Percentiles rank a stretch among this genome's conserved stretches.
phyloP scores from a whole-genome alignment of 2,888 invertebrate species.

The Thysanoteuthis rhombus region DNA sequence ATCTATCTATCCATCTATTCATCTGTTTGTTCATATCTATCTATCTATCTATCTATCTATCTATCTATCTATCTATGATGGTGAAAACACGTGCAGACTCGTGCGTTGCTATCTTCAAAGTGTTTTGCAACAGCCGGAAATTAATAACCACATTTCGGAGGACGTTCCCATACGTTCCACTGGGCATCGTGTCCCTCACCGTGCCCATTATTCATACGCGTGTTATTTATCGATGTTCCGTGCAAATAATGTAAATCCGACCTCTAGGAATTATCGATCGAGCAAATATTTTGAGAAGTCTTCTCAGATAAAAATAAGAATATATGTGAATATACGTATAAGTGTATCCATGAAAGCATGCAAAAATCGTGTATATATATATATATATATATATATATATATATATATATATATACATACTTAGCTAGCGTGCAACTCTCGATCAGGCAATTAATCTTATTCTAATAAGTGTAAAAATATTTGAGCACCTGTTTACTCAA shows the following conservation, averaged over 20 bases:
- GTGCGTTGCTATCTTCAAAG: neutral
- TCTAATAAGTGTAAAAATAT: neutral
- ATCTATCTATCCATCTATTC: neutral
- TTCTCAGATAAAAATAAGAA: neutral
- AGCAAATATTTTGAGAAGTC: neutral
- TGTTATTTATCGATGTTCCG: neutral
- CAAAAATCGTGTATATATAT: neutral
- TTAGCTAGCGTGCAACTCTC: neutral
- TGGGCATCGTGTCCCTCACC: neutral
- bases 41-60: neutral
- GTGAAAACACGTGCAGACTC: neutral
- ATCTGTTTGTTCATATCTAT: neutral
- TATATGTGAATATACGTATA: neutral
- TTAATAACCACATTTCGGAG: neutral
- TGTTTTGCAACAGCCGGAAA: conserved; percentile 12
- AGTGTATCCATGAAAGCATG: neutral
- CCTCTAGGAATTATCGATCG: neutral
- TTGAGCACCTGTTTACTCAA: neutral
- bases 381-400: neutral
- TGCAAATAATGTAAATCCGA: conserved; percentile 12
- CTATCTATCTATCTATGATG: neutral
- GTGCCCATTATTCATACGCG: neutral
- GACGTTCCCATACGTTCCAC: neutral
- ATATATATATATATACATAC: neutral
- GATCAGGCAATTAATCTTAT: neutral